phyloP scores from a whole-genome alignment of 2,797 vertebrate genomes.

The Smutsia temminckii region DNA sequence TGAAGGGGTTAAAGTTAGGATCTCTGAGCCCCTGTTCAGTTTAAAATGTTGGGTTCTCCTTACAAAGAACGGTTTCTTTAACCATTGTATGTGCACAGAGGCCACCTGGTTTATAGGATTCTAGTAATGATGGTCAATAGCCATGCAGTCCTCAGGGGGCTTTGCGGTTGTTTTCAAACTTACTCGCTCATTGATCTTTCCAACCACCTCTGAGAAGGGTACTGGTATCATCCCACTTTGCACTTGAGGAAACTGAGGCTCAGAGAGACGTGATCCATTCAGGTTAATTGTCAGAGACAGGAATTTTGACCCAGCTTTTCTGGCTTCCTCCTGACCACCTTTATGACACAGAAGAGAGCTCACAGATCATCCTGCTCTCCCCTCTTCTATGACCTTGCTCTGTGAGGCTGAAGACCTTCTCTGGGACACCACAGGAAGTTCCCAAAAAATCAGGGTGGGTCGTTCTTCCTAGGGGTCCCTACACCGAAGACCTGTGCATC shows the following conservation, averaged over 20 bases:
- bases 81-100: neutral
- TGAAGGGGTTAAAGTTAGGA: neutral
- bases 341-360: neutral
- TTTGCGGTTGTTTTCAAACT: conserved; percentile 27
- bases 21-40: neutral
- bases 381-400: neutral
- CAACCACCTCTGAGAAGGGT: neutral
- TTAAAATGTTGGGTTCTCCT: neutral
- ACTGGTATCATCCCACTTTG: neutral
- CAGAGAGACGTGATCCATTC: neutral
- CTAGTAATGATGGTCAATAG: neutral
- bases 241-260: neutral
- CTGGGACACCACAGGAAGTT: neutral
- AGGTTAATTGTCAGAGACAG: neutral
- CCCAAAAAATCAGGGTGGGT: neutral
- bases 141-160: neutral
- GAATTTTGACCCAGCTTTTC: neutral
- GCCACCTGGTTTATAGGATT: neutral
- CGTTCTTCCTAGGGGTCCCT: neutral
- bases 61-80: neutral
- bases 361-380: neutral
- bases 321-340: neutral
- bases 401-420: neutral
- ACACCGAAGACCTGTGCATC: neutral
- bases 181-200: neutral